These are phyloP conservation scores for Callinectes sapidus DNA, from an alignment of 2,888 invertebrate genomes.

Conservation along the genomic window DNA sequence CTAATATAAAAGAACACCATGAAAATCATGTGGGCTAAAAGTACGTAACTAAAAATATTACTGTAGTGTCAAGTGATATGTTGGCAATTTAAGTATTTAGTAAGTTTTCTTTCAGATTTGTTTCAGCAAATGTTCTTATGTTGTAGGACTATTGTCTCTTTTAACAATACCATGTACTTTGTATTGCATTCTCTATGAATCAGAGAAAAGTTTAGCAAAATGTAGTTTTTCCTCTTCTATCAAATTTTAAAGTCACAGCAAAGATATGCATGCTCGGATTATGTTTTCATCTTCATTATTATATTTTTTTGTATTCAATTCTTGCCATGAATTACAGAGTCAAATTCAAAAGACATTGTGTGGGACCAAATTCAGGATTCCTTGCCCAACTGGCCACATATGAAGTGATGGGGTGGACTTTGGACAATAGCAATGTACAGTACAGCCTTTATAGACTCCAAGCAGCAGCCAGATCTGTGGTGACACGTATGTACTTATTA, in stretches of 20 bases:
- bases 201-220: too few relatives aligned
- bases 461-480: conserved; percentile 38
- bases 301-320: background rate
- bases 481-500: conserved; percentile 36
- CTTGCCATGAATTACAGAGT: conserved; percentile 77
- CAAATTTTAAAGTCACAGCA: background rate
- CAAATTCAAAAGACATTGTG: conserved; percentile 83
- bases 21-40: too few relatives aligned
- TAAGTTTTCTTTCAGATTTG: too few relatives aligned
- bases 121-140: too few relatives aligned
- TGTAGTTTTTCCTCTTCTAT: background rate
- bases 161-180: too few relatives aligned
- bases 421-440: conserved; percentile 78
- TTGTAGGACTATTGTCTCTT: too few relatives aligned
- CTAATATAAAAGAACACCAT: too few relatives aligned
- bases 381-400: conserved; percentile 86
- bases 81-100: too few relatives aligned
- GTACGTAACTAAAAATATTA: too few relatives aligned
- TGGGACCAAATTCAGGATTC: conserved; percentile 89
- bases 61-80: too few relatives aligned
- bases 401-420: conserved; percentile 84
- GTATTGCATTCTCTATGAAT: too few relatives aligned
- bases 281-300: background rate
- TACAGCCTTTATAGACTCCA: conserved; percentile 46
- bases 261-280: background rate